Base-by-base conservation (phyloP, 2,797 vertebrate genomes). In the Cetoscarus ocellatus region DNA sequence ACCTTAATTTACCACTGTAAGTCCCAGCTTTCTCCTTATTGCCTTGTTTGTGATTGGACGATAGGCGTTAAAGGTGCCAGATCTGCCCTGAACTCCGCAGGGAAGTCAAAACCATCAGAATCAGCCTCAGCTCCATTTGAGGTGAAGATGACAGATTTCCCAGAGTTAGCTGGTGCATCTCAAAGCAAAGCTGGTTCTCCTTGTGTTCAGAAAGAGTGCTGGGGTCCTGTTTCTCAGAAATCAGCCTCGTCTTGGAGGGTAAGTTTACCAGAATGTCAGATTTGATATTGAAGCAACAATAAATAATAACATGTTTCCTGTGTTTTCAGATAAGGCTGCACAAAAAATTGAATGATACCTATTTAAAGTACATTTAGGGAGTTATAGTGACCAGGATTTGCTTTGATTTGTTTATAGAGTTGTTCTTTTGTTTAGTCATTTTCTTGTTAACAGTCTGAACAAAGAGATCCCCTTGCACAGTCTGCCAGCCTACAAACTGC, bases 131-230 rank as follows among this genome's bases (percentile, higher is more conserved):
- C 50, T 40, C 66, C 81, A 0, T 95, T 96, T 92, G 94, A 97
- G 82, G 94, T 96, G 70, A 93, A 93, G 59, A 60, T 93, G 81
- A 84, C 91, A 12, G 96, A 98, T 93, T 97, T 97, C 74, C 95
- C 93, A 12, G 93, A 96, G 77, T 81, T 96, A 3, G 91, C 83
- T 44, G 76, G 85, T 12, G 67, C 77, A 50, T 79, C 82, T 0
- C 48, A 73, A 18, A 52, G 40, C 1, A 83, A 79, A 70, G 35
- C 50, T 3, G 36, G 44, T 3, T 35, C 52, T 42, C 18, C 77
- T 38, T 48, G 34, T 38, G 62, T 36, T 67, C 80, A 76, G 48
- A 86, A 67, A 79, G 75, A 76, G n/a, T 79, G 75, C 56, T 88
- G 87, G 91, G 77, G 85, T 69, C 70, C 81, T 4, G 34, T 56